These are phyloP conservation scores for Pocillopora grandis DNA, from an alignment of 92 coral and sea anemone genomes.

Conservation along the genomic window DNA sequence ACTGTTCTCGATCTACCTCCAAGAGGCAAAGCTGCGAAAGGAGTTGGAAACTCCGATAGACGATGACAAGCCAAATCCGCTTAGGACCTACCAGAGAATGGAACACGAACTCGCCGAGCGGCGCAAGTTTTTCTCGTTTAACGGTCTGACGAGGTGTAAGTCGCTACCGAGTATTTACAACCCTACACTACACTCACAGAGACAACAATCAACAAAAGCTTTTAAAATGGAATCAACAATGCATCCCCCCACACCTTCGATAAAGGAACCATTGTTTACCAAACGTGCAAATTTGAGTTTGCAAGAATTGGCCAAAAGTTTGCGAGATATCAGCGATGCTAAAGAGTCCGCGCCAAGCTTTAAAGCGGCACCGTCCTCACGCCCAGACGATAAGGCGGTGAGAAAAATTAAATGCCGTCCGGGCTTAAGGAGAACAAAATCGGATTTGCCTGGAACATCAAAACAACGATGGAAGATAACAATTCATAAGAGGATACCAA, in stretches of 20 bases:
- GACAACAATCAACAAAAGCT: not conserved
- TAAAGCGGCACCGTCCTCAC: not conserved
- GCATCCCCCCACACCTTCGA: not conserved
- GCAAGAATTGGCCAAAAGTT: conserved; percentile 12
- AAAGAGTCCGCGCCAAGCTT: not conserved
- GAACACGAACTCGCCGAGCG: conserved; percentile 47
- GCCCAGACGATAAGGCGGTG: not conserved
- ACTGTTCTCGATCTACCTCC: conserved; percentile 28
- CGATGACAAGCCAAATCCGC: conserved; percentile 26
- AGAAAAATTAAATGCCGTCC: not conserved
- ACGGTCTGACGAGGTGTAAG: conserved; percentile 3
- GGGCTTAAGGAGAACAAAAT: not conserved
- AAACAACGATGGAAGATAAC: conserved; percentile 10
- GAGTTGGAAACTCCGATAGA: conserved; percentile 33
- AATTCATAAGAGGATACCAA: not conserved
- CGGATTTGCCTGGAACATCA: not conserved
- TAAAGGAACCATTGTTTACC: not conserved
- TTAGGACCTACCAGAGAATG: conserved; percentile 38
- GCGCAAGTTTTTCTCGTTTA: conserved; percentile 39
- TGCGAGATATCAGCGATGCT: not conserved
- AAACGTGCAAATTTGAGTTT: not conserved
- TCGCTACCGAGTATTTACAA: conserved; percentile 7
- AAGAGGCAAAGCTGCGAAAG: conserved; percentile 45
- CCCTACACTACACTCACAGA: not conserved
- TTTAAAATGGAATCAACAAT: not conserved